phyloP scores from a whole-genome alignment of 2,113 vertebrate genomes.

The Artemisiospiza belli region DNA sequence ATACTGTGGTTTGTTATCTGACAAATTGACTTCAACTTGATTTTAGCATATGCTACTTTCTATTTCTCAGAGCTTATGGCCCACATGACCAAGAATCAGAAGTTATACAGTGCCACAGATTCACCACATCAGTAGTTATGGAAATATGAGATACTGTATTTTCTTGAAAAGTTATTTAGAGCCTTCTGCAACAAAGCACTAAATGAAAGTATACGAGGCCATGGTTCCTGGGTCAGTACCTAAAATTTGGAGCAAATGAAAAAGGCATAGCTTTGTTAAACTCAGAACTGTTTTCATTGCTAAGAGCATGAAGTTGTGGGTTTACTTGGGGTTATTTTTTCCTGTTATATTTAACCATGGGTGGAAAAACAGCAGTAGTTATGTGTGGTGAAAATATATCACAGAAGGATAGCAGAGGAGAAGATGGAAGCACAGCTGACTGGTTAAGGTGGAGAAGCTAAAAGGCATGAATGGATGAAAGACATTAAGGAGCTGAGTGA shows the following conservation, averaged over 20 bases:
- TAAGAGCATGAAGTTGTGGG: not conserved
- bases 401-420: not conserved
- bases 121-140: not conserved
- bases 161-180: not conserved
- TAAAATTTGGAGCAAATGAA: not conserved
- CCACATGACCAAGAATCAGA: not conserved
- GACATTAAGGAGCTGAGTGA: not conserved
- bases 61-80: not conserved
- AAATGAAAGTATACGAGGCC: not conserved
- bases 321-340: fast-evolving
- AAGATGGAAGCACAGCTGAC: not conserved
- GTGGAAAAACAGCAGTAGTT: not conserved
- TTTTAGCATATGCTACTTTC: not conserved
- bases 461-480: not conserved
- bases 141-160: not conserved
- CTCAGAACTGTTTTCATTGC: not conserved
- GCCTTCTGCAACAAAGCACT: not conserved
- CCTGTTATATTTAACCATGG: not conserved
- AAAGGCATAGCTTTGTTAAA: not conserved
- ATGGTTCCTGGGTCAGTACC: not conserved
- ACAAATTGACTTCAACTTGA: not conserved
- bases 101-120: not conserved
- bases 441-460: not conserved
- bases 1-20: not conserved
- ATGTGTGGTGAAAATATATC: not conserved